A percentile compares a stretch with the other conserved stretches of the same genome.
Evolutionary conservation across 2,888 invertebrate species (phyloP).

Genomic region (Lepidonotus clava): DNA sequence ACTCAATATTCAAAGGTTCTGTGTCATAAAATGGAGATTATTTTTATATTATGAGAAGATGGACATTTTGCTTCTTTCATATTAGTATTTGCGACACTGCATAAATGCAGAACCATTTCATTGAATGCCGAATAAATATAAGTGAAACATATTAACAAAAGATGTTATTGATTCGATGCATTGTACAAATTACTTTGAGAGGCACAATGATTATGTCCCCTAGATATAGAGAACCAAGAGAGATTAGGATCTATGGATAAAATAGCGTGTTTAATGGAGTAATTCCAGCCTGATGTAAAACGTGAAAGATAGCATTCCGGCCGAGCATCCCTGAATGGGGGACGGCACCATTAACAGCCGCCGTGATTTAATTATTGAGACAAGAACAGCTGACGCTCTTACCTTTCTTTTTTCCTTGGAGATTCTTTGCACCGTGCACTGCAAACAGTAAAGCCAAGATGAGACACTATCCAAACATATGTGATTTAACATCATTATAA

Average conservation of each 20-base stretch:
- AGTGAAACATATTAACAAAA: too few relatives aligned
- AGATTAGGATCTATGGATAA: neutral
- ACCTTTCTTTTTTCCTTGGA: conserved; percentile 43
- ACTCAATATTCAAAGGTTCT: too few relatives aligned
- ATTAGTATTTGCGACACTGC: too few relatives aligned
- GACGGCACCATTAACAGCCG: neutral
- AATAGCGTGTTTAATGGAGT: neutral
- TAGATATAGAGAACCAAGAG: neutral
- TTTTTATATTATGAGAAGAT: too few relatives aligned
- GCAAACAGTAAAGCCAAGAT: neutral
- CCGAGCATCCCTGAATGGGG: neutral
- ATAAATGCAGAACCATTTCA: too few relatives aligned
- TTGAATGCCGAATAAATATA: too few relatives aligned
- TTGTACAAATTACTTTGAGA: too few relatives aligned
- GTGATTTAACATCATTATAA: too few relatives aligned
- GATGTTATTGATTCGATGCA: too few relatives aligned
- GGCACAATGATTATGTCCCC: neutral
- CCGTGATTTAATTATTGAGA: neutral
- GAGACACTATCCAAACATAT: too few relatives aligned
- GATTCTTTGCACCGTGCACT: conserved; percentile 32
- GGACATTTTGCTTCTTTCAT: too few relatives aligned
- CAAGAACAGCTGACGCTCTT: neutral
- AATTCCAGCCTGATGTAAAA: neutral
- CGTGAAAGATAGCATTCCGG: neutral
- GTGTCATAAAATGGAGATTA: too few relatives aligned